A percentile compares a stretch with the other conserved stretches of the same genome.
Evolutionary conservation across 2,113 vertebrate species (phyloP).

Genomic region (Syngnathus scovelli): DNA sequence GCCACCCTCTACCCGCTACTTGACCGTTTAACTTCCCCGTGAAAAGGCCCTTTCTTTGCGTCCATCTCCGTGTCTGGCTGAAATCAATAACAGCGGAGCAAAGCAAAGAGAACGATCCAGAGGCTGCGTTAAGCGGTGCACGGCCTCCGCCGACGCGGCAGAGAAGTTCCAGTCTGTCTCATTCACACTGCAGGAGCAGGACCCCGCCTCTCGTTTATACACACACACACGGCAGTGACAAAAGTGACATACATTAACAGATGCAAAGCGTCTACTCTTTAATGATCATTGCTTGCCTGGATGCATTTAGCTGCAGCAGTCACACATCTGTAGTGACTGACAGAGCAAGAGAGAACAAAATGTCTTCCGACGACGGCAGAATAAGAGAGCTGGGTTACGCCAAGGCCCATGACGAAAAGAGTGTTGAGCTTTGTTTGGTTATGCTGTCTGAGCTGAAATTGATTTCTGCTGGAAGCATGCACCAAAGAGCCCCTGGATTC

Average conservation of each 20-base stretch:
- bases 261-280: constrained; percentile 43
- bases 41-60: constrained; percentile 76
- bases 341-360: constrained; percentile 73
- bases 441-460: constrained; percentile 70
- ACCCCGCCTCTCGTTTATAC: constrained; percentile 24
- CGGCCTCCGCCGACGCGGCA: constrained; percentile 46
- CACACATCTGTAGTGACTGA: constrained; percentile 67
- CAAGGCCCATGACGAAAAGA: constrained; percentile 57
- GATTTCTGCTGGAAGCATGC: constrained; percentile 69
- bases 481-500: constrained; percentile 61
- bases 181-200: constrained; percentile 30
- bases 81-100: constrained; percentile 76
- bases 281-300: constrained; percentile 58
- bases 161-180: constrained; percentile 29
- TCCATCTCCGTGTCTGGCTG: constrained; percentile 69
- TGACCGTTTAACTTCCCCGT: constrained; percentile 80
- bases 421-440: constrained; percentile 67
- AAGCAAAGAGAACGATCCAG: constrained; percentile 65
- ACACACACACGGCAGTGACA: constrained; percentile 17
- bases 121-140: constrained; percentile 65
- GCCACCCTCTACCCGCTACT: constrained; percentile 76
- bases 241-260: constrained; percentile 41
- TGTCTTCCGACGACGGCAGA: constrained; percentile 62
- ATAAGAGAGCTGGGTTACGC: constrained; percentile 59
- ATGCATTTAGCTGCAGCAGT: constrained; percentile 63